These are phyloP conservation scores for Ctenopoma multispine DNA, from an alignment of 2,797 vertebrate species.

Conservation along the genomic window DNA sequence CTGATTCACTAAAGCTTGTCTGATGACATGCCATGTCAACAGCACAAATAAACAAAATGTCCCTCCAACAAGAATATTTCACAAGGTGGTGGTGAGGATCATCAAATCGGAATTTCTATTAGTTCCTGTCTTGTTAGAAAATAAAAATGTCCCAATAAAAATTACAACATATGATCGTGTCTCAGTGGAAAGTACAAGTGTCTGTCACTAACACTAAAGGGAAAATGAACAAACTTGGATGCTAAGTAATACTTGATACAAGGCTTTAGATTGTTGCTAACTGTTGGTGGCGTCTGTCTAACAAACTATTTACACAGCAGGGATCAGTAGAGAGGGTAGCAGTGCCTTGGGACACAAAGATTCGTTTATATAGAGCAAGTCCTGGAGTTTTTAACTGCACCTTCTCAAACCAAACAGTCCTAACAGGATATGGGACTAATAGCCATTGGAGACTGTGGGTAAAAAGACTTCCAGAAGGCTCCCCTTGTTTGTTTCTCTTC, in stretches of 20 bases:
- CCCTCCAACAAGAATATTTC: constrained; percentile 40
- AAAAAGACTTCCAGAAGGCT: constrained; percentile 66
- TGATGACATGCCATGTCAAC: constrained; percentile 23
- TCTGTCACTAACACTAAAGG: constrained; percentile 26
- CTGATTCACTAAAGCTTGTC: constrained; percentile 3
- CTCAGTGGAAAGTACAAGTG: constrained; percentile 40
- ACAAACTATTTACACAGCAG: constrained; percentile 66
- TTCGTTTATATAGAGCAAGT: constrained; percentile 55
- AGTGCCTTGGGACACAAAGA: constrained; percentile 64
- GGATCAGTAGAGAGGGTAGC: constrained; percentile 58
- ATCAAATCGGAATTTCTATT: constrained; percentile 25
- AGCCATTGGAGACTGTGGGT: constrained; percentile 34
- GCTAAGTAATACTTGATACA: constrained; percentile 49
- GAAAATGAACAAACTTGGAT: constrained; percentile 46
- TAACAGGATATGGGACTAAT: constrained; percentile 62
- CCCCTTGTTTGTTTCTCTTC: constrained; percentile 59
- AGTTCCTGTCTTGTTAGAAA: constrained; percentile 28
- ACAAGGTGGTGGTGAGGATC: constrained; percentile 33
- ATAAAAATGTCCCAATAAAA: constrained; percentile 13
- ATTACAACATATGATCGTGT: constrained; percentile 39
- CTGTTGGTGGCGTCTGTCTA: constrained; percentile 62
- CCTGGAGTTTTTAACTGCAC: constrained; percentile 63
- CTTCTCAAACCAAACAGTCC: constrained; percentile 67
- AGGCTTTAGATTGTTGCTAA: constrained; percentile 49
- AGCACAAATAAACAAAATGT: constrained; percentile 35